Conservation (phyloP, 2,797 vertebrate species). For the Esox lucius region DNA sequence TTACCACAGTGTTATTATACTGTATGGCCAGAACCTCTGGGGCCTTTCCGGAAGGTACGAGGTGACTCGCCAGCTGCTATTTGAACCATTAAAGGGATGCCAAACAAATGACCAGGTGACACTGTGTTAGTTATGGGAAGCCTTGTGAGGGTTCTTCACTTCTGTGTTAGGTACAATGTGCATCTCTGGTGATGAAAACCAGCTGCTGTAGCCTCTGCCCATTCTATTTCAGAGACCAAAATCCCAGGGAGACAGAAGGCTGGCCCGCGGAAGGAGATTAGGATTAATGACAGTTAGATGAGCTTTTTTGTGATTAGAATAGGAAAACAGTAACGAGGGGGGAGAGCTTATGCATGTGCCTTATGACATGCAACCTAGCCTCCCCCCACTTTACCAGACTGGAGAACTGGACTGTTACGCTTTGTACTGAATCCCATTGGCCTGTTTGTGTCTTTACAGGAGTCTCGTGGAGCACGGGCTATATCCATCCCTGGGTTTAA, state of each 20-base stretch:
- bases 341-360: constrained; percentile 33
- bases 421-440: neutral
- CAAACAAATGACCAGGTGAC: neutral
- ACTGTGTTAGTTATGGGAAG: constrained; percentile 12
- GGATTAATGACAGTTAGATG: constrained; percentile 61
- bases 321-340: constrained; percentile 5
- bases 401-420: neutral
- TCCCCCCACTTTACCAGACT: constrained; percentile 13
- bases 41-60: too few species aligned
- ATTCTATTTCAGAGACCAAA: constrained; percentile 62
- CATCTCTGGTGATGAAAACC: constrained; percentile 6
- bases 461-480: constrained; percentile 64
- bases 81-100: constrained; percentile 14
- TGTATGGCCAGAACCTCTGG: constrained; percentile 5
- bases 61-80: neutral
- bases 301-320: constrained; percentile 55
- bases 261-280: constrained; percentile 56
- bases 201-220: constrained; percentile 43
- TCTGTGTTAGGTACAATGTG: constrained; percentile 19
- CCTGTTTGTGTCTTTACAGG: constrained; percentile 62
- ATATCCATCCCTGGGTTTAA: constrained; percentile 81
- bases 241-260: constrained; percentile 49
- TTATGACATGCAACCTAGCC: constrained; percentile 17
- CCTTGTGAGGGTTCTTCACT: constrained; percentile 4
- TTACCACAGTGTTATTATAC: constrained; percentile 5